phyloP scores from a whole-genome alignment of 2,888 invertebrate species.

The Athrips mouffetella region DNA sequence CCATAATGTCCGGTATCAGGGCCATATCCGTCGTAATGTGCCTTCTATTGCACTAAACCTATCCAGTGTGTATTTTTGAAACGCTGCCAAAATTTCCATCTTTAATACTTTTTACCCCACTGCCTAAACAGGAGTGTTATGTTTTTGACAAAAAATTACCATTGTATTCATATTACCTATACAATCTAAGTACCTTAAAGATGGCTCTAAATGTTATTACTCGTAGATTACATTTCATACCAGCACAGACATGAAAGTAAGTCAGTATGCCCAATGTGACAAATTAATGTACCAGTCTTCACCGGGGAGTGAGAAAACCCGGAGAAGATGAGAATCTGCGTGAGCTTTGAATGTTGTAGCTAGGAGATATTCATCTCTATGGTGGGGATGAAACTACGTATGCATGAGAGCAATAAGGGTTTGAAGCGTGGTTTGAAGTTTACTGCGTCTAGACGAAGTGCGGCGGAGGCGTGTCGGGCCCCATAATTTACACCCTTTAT shows the following conservation, averaged over 20 bases:
- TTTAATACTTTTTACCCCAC: background rate
- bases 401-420: conserved; percentile 22
- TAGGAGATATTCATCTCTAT: background rate
- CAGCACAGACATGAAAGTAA: too few species aligned
- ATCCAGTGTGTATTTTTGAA: conserved; percentile 9
- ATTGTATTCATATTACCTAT: background rate
- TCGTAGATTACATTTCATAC: background rate
- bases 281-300: too few species aligned
- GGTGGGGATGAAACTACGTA: conserved; percentile 5
- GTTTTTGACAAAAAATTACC: too few species aligned
- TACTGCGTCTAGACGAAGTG: conserved; percentile 36
- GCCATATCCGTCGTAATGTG: conserved; percentile 33
- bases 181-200: too few species aligned
- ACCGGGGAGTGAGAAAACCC: too few species aligned
- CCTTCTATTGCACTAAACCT: conserved; percentile 27
- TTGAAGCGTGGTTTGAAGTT: conserved; percentile 30
- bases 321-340: background rate
- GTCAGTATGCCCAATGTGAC: too few species aligned
- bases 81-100: conserved; percentile 14
- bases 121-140: too few species aligned
- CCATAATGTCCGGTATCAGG: conserved; percentile 38
- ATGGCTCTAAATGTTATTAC: too few species aligned
- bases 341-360: background rate
- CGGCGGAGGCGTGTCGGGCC: conserved; percentile 21
- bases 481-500: conserved; percentile 23